phyloP scores from a whole-genome alignment of 2,888 invertebrate species.

The Pogonocherus hispidulus region DNA sequence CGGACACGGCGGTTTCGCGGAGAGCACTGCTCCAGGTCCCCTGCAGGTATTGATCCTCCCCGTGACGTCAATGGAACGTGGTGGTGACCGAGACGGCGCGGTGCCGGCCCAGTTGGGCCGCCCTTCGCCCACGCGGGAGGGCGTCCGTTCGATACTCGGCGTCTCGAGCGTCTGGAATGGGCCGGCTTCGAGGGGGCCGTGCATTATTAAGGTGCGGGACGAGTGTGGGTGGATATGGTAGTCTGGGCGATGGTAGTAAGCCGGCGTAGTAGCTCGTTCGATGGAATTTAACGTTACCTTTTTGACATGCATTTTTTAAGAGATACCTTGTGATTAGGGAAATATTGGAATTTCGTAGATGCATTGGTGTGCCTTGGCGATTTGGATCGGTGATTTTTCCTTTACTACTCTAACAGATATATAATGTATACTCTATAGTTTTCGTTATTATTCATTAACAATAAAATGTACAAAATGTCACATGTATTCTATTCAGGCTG shows the following conservation, averaged over 20 bases:
- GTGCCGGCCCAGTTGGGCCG: constrained; percentile 49
- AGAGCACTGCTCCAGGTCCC: constrained; percentile 62
- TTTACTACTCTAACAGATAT: too few species aligned
- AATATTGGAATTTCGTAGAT: too few species aligned
- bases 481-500: too few species aligned
- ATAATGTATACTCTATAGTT: too few species aligned
- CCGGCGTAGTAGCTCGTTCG: neutral
- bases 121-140: constrained; percentile 55
- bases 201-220: neutral
- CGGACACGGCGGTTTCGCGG: constrained; percentile 59
- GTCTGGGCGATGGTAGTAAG: neutral
- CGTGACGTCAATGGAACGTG: constrained; percentile 63
- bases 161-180: neutral
- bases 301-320: too few species aligned
- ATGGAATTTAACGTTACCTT: too few species aligned
- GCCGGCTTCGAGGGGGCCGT: neutral
- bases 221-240: neutral
- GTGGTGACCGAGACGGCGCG: constrained; percentile 50
- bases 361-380: too few species aligned
- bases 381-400: too few species aligned
- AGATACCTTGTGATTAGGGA: too few species aligned
- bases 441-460: too few species aligned
- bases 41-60: constrained; percentile 64
- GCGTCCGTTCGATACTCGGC: constrained; percentile 26
- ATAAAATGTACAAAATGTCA: too few species aligned